Evolutionary conservation across 2,113 vertebrate genomes (phyloP), one percentile per base, ranked within the genome.

Genomic region (Quiscalus mexicanus): DNA sequence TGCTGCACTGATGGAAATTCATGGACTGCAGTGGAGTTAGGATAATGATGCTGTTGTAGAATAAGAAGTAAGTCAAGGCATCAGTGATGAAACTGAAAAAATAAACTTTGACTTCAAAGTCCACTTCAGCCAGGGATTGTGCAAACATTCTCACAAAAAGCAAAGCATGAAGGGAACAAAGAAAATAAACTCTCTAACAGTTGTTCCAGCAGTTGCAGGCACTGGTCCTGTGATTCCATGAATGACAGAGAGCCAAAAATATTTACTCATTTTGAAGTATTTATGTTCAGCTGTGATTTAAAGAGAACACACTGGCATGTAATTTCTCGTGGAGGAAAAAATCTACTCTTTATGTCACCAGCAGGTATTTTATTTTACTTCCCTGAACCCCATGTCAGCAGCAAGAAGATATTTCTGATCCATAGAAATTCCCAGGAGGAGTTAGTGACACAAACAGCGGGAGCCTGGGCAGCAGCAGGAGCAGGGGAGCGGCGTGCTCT

Each of bases 151-250:
- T 79, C 70, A 83, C 4, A 27, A 50, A 60, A 82, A 75, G 44
- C 70, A 85, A 96, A 85, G 88, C 82, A 39, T 5, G 65, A 42
- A 87, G 85, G 89, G 67, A 92, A 47, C 20, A 90, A 85, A 83
- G 37, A 90, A 96, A 88, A 96, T 28, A 95, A 96, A 93, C 75
- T 50, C 2, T 35, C 28, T 4, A 31, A 33, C 2, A 11, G 35
- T 39, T 39, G 11, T 60, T 60, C 59, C 35, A 60, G 35, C 59
- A 60, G 35, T n/a, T 87, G 68, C 52, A 59, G 85, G 27, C 82
- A 12, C 56, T 19, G 39, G 39, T 59, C 44, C 75, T 3, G 27
- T 10, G 75, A 83, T 33, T 60, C 75, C 24, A 17, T 8, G 35
- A 68, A 15, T 3, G 6, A 5, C 76, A 84, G 73, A 60, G 64